Percentiles rank a stretch among this genome's conserved stretches.
Evolutionary conservation across 2,888 invertebrate species (phyloP).

Genomic region (Clistopyga incitator): DNA sequence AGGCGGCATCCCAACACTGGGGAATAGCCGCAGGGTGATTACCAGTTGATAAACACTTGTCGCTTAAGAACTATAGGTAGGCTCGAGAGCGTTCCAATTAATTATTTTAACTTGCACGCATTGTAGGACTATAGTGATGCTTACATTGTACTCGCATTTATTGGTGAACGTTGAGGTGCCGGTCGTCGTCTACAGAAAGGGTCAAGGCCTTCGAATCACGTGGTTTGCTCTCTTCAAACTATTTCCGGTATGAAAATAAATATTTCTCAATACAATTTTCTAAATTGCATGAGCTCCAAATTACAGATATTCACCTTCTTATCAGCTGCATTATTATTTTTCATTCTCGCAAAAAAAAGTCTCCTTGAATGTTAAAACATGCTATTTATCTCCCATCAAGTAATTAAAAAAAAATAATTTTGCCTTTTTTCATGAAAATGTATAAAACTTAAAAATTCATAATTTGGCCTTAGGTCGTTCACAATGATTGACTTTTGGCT

Average conservation of each 20-base stretch:
- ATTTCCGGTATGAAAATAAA: slow-evolving; percentile 87
- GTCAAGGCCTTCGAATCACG: slow-evolving; percentile 85
- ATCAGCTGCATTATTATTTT: no score
- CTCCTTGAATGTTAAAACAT: not conserved
- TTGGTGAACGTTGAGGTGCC: slow-evolving; percentile 89
- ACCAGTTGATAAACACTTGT: not conserved
- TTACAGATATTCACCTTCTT: no score
- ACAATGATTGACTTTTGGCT: no score
- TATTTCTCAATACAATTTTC: not conserved
- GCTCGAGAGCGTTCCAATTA: not conserved
- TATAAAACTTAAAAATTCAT: not conserved
- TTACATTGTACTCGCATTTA: slow-evolving; percentile 93
- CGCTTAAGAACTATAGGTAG: not conserved
- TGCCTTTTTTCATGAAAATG: no score
- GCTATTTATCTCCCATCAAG: no score
- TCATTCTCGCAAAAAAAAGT: not conserved
- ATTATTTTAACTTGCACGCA: slow-evolving; percentile 26
- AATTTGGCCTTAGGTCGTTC: no score
- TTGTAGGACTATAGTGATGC: slow-evolving; percentile 89
- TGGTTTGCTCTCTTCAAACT: slow-evolving; percentile 91
- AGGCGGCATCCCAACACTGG: slow-evolving; percentile 94
- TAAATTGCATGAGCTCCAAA: not conserved
- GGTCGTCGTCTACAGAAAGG: slow-evolving; percentile 86
- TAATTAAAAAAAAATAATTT: no score
- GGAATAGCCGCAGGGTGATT: slow-evolving; percentile 91